A percentile compares a stretch with the other conserved stretches of the same genome.
Conservation (phyloP, 2,113 vertebrate genomes). For the Circaetus cinerascens region DNA sequence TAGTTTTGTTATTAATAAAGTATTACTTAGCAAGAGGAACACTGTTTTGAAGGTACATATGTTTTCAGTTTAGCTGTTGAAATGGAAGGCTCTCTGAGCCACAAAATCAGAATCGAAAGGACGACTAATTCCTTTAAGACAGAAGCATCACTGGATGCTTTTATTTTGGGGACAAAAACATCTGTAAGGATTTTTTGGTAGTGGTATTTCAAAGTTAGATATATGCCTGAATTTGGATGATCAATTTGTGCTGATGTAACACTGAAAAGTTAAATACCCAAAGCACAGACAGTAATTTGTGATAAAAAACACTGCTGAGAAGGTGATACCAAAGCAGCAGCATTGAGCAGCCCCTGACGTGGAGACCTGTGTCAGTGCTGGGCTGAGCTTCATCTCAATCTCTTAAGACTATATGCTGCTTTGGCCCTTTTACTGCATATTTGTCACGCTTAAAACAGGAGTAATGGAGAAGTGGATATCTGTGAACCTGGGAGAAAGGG, state of each 20-base stretch:
- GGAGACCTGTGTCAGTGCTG: background rate
- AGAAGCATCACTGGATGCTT: background rate
- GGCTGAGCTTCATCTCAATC: background rate
- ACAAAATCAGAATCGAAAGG: background rate
- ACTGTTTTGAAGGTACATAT: background rate
- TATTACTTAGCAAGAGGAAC: background rate
- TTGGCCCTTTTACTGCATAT: background rate
- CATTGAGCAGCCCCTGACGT: background rate
- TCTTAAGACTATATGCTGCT: background rate
- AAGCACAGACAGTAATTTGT: background rate
- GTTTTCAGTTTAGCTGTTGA: background rate
- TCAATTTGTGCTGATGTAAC: background rate
- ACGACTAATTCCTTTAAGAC: background rate
- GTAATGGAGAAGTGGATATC: background rate
- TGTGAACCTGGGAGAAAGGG: background rate
- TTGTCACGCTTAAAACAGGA: background rate
- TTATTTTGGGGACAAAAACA: background rate
- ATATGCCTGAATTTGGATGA: background rate
- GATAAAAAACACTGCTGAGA: background rate
- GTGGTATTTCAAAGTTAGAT: background rate
- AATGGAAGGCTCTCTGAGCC: background rate
- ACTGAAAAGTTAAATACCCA: background rate
- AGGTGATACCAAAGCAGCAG: fast-evolving
- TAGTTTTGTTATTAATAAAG: background rate
- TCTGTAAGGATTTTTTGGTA: background rate